These are phyloP conservation scores for Formica aserva DNA, from an alignment of 2,888 invertebrate species.

Conservation along the genomic window DNA sequence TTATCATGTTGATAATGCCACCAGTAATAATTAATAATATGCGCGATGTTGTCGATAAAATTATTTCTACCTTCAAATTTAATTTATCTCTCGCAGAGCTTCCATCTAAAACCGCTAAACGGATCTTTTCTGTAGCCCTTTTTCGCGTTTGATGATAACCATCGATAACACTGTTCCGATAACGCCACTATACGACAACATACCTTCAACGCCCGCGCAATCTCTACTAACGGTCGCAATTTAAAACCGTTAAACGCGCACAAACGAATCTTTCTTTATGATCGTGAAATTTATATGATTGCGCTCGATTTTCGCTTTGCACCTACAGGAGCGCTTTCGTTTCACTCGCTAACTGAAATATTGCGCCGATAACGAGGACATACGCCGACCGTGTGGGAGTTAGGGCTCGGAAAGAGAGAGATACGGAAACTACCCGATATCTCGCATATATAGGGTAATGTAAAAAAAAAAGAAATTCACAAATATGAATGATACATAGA, in stretches of 20 bases:
- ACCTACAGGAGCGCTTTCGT: conserved; percentile 61
- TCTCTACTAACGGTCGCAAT: conserved; percentile 38
- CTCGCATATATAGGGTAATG: not conserved
- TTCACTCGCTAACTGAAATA: conserved; percentile 82
- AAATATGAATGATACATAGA: not conserved
- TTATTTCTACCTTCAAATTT: conserved; percentile 33
- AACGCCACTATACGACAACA: conserved; percentile 18
- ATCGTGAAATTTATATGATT: conserved; percentile 49
- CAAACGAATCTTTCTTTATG: conserved; percentile 51
- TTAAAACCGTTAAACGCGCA: conserved; percentile 45
- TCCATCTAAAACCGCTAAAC: conserved; percentile 20
- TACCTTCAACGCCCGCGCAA: conserved; percentile 1
- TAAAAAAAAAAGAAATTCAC: not conserved
- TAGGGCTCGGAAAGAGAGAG: not conserved
- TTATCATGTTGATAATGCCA: conserved; percentile 13
- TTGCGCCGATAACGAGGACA: conserved; percentile 80
- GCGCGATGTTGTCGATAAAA: conserved; percentile 2
- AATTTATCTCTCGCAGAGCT: conserved; percentile 6
- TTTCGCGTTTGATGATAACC: conserved; percentile 21
- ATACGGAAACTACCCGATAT: conserved; percentile 39
- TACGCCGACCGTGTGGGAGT: conserved; percentile 54
- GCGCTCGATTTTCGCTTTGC: conserved; percentile 47
- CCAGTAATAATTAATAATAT: conserved; percentile 3
- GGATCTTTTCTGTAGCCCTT: conserved; percentile 18
- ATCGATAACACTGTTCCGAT: conserved; percentile 8